phyloP scores from a whole-genome alignment of 2,888 invertebrate species.

The Cerceris ruficornis region DNA sequence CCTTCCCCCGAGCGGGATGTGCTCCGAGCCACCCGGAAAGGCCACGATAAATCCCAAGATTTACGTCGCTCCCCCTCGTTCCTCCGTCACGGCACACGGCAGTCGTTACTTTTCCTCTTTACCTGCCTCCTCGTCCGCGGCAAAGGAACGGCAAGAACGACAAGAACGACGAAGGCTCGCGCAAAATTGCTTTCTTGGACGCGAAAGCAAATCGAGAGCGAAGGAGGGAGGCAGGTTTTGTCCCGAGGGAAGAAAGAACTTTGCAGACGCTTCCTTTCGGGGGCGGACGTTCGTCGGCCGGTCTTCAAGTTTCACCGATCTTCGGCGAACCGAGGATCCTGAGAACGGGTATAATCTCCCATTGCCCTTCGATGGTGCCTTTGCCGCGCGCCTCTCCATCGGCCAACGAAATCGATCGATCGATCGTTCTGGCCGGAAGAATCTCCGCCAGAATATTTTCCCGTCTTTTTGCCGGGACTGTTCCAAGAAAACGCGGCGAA shows the following conservation, averaged over 20 bases:
- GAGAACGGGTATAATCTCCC: conserved; percentile 23
- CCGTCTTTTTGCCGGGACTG: conserved; percentile 19
- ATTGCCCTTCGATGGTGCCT: conserved; percentile 3
- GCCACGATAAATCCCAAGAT: too few species aligned
- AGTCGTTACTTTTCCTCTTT: conserved; percentile 39
- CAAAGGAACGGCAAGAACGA: conserved; percentile 55
- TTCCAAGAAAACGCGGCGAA: conserved; percentile 47
- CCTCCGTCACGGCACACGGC: not conserved
- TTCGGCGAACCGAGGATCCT: conserved; percentile 21
- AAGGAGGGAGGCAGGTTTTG: conserved; percentile 46
- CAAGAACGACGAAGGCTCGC: conserved; percentile 53
- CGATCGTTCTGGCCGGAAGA: too few species aligned
- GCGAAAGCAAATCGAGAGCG: conserved; percentile 62
- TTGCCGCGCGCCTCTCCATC: too few species aligned
- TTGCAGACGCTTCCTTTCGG: conserved; percentile 36
- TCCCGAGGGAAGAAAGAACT: conserved; percentile 22
- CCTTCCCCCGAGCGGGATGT: too few species aligned
- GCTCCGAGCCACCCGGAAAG: too few species aligned
- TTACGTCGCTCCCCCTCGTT: not conserved
- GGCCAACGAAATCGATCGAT: too few species aligned
- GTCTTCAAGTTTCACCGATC: conserved; percentile 15
- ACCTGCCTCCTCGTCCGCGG: conserved; percentile 16
- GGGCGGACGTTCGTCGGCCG: conserved; percentile 43
- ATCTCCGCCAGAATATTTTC: conserved; percentile 21
- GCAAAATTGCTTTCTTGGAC: conserved; percentile 64